phyloP scores from a whole-genome alignment of 2,113 vertebrate genomes.

The Ceyx margarethae region DNA sequence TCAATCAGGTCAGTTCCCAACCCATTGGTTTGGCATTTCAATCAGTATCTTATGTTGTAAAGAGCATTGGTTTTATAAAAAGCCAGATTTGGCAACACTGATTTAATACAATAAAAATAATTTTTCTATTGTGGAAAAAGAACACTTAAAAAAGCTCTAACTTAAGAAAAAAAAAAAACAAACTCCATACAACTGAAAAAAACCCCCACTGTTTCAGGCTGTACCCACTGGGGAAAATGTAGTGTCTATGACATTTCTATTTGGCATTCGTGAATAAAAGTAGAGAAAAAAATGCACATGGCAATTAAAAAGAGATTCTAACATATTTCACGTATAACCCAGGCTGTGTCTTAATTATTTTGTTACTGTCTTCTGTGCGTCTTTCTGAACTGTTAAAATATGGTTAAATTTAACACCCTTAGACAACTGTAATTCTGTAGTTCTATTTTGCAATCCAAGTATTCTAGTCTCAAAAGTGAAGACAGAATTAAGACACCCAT shows the following conservation, averaged over 20 bases:
- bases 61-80: constrained; percentile 59
- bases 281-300: constrained; percentile 76
- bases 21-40: constrained; percentile 69
- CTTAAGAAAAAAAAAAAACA: background rate
- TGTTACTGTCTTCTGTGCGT: constrained; percentile 39
- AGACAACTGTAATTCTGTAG: constrained; percentile 6
- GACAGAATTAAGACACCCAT: constrained; percentile 73
- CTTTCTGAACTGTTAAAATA: constrained; percentile 26
- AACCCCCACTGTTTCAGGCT: constrained; percentile 20
- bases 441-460: constrained; percentile 16
- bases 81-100: constrained; percentile 74
- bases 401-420: constrained; percentile 16
- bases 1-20: constrained; percentile 59
- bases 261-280: constrained; percentile 82
- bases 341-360: constrained; percentile 20
- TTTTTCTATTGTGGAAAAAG: constrained; percentile 58
- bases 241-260: constrained; percentile 78
- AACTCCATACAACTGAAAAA: background rate
- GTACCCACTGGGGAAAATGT: constrained; percentile 67
- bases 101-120: constrained; percentile 60
- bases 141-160: constrained; percentile 54
- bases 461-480: constrained; percentile 61
- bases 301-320: constrained; percentile 49
- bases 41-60: constrained; percentile 55
- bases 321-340: background rate